A percentile compares a stretch with the other conserved stretches of the same genome.
Evolutionary conservation across 2,113 vertebrate species (phyloP).

Genomic region (Cyrtonyx montezumae): DNA sequence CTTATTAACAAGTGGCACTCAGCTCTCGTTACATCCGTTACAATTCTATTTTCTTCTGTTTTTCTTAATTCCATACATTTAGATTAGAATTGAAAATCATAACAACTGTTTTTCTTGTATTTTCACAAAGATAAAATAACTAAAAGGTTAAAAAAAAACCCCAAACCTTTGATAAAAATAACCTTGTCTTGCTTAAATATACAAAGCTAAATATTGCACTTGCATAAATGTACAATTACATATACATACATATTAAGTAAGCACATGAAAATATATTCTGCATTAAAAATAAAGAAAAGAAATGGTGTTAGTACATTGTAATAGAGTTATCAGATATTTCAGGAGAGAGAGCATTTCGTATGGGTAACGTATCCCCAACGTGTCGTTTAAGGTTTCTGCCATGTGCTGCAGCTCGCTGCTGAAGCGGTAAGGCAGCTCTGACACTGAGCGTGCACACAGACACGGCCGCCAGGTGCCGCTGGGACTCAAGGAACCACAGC

Average conservation of each 20-base stretch:
- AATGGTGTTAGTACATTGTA: not conserved
- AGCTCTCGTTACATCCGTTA: not conserved
- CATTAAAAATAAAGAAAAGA: not conserved
- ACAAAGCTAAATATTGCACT: not conserved
- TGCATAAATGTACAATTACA: accelerated
- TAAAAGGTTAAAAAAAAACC: not conserved
- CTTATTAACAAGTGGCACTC: not conserved
- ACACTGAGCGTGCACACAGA: too few species aligned
- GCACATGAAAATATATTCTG: not conserved
- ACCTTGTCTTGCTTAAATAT: not conserved
- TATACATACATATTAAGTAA: not conserved
- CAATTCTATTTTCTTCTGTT: not conserved
- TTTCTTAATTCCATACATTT: not conserved
- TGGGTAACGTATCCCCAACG: not conserved
- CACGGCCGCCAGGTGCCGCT: constrained; percentile 55
- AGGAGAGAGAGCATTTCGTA: accelerated
- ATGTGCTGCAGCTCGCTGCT: accelerated
- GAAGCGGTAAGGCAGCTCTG: accelerated
- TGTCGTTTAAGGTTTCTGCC: not conserved
- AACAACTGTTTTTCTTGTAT: not conserved
- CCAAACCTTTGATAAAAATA: not conserved
- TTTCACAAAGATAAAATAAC: not conserved
- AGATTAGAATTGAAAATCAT: not conserved
- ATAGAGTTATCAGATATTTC: accelerated
- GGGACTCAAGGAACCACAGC: not conserved